A percentile compares a stretch with the other conserved stretches of the same genome.
Conservation (phyloP, 2,797 vertebrate genomes). For the Otus scops region DNA sequence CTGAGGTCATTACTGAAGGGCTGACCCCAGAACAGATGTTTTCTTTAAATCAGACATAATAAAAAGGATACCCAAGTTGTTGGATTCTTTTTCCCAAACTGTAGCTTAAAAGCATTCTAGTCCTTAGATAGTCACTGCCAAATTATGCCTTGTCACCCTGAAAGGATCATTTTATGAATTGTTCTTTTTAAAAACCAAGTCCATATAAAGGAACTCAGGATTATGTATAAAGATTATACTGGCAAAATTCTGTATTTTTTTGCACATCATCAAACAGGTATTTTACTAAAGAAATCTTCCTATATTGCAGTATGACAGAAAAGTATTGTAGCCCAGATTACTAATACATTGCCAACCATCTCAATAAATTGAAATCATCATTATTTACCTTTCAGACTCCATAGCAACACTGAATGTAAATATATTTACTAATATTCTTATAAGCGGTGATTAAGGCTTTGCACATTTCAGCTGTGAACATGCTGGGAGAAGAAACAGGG, state of each 20-base stretch:
- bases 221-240: background rate
- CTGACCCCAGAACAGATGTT: background rate
- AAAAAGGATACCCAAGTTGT: background rate
- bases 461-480: conserved; percentile 21
- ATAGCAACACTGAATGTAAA: conserved; percentile 12
- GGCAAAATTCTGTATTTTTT: background rate
- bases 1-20: background rate
- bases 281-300: background rate
- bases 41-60: background rate
- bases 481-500: background rate
- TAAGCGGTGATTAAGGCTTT: background rate
- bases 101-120: background rate
- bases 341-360: background rate
- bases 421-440: background rate
- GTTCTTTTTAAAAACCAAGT: background rate
- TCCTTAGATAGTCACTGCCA: background rate
- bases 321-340: background rate
- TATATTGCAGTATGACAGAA: background rate
- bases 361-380: background rate
- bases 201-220: background rate
- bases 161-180: background rate
- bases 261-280: background rate
- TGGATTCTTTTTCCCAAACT: background rate
- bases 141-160: background rate
- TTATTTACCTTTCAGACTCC: conserved; percentile 9